A percentile compares a stretch with the other conserved stretches of the same genome.
Conservation (phyloP, 2,797 vertebrate species). For the Pipistrellus kuhlii region DNA sequence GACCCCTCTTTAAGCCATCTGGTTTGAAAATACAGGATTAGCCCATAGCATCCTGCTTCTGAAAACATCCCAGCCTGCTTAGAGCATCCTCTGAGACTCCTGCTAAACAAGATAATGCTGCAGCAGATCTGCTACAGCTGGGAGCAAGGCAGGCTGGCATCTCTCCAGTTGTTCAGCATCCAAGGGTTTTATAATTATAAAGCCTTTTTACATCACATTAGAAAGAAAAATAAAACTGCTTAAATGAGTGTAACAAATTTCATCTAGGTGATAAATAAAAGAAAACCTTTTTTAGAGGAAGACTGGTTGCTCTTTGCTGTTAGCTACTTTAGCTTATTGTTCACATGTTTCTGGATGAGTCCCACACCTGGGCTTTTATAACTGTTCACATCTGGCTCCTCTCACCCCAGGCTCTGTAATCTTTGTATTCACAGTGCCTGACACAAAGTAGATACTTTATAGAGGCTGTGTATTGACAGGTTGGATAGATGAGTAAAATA, state of each 20-base stretch:
- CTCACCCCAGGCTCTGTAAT: background rate
- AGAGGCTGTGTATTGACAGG: background rate
- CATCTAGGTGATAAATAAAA: background rate
- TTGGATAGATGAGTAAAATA: background rate
- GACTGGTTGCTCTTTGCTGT: background rate
- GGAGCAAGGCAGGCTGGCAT: background rate
- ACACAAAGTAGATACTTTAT: background rate
- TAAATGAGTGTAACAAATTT: background rate
- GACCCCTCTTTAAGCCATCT: background rate
- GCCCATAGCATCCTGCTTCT: background rate
- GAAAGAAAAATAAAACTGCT: constrained; percentile 29
- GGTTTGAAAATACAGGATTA: constrained; percentile 5
- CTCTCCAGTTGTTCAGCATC: background rate
- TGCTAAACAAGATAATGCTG: background rate
- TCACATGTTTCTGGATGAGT: background rate
- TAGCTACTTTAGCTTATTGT: background rate
- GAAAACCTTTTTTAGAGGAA: constrained; percentile 3
- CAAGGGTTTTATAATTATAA: constrained; percentile 4
- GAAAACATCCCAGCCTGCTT: background rate
- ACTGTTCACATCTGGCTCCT: background rate
- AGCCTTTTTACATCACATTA: background rate
- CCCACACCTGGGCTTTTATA: background rate
- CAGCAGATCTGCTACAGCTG: background rate
- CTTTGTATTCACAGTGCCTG: constrained; percentile 31
- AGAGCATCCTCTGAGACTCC: background rate